Conservation (phyloP, 1,140 invertebrate genomes). For the Lamellibrachia luymesi region DNA sequence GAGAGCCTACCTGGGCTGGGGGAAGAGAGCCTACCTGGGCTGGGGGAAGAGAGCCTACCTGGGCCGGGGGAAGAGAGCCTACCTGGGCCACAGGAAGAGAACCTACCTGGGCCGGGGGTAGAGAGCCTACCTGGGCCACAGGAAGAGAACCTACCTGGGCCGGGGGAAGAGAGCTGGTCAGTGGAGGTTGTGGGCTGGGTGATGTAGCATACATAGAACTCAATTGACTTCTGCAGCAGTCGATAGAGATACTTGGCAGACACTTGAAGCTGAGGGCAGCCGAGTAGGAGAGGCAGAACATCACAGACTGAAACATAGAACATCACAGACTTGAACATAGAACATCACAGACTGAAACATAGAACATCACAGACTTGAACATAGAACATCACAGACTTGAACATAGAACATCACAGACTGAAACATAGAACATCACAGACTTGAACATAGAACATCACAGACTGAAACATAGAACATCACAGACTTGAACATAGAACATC, state of each 20-base stretch:
- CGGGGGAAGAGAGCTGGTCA: constrained; percentile 30
- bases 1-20: too few relatives aligned
- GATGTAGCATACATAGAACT: constrained; percentile 61
- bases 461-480: not conserved
- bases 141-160: constrained; percentile 23
- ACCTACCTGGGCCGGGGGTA: not conserved
- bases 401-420: not conserved
- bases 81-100: not conserved
- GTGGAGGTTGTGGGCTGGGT: constrained; percentile 34
- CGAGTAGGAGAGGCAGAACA: constrained; percentile 69
- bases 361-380: not conserved
- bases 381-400: not conserved
- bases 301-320: constrained; percentile 63
- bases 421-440: not conserved
- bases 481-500: not conserved
- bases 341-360: not conserved
- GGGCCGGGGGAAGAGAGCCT: too few relatives aligned
- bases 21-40: too few relatives aligned
- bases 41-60: too few relatives aligned
- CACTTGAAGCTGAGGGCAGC: constrained; percentile 63
- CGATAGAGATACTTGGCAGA: constrained; percentile 68
- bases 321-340: not conserved
- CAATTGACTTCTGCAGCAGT: constrained; percentile 64
- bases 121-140: not conserved
- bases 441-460: not conserved